Evolutionary conservation across 2,113 vertebrate species (phyloP).

Genomic region (Anolis sagrei): DNA sequence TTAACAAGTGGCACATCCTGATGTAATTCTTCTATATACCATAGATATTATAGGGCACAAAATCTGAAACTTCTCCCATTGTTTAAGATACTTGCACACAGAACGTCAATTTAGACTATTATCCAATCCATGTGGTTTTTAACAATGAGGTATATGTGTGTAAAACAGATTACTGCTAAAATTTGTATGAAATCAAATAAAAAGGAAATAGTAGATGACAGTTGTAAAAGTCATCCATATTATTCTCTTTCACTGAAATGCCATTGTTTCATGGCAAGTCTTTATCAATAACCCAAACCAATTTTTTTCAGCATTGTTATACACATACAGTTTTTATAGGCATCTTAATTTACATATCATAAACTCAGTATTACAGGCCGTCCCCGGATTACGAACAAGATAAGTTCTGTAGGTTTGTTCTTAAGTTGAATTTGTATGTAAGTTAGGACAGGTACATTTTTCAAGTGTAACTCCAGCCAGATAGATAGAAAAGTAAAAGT

Average conservation of each 20-base stretch:
- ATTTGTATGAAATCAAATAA: background rate
- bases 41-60: conserved; percentile 11
- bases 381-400: too few species aligned
- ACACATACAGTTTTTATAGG: background rate
- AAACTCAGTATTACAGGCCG: background rate
- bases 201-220: background rate
- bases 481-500: background rate
- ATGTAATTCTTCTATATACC: conserved; percentile 50
- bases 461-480: too few species aligned
- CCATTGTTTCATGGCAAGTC: background rate
- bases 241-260: background rate
- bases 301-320: background rate
- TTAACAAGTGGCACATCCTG: background rate
- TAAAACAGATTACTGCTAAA: background rate
- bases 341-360: background rate
- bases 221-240: background rate
- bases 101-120: background rate
- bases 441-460: too few species aligned
- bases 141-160: too few species aligned
- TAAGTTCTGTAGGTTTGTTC: too few species aligned
- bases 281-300: background rate
- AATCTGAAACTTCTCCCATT: background rate
- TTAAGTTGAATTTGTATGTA: too few species aligned
- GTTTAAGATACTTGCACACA: conserved; percentile 11
- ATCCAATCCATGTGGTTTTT: background rate